A percentile compares a stretch with the other conserved stretches of the same genome.
Evolutionary conservation across 92 coral and sea anemone genomes (phyloP).

Genomic region (Umimayanthus kanabou): DNA sequence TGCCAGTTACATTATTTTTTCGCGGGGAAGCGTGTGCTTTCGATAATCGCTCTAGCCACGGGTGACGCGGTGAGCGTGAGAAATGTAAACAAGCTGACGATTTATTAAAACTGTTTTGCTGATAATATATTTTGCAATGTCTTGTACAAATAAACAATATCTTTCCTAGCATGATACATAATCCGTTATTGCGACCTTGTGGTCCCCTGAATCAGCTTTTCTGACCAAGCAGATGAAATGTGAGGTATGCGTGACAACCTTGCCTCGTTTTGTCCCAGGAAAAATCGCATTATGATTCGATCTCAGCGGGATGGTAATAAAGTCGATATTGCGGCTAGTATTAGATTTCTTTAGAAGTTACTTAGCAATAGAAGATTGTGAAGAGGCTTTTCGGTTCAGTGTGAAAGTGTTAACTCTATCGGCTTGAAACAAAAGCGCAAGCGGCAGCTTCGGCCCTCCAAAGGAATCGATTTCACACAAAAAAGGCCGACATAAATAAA

Average conservation of each 20-base stretch:
- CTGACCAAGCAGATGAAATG: neutral
- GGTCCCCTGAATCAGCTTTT: neutral
- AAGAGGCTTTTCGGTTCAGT: slow-evolving; percentile 9
- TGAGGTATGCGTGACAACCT: slow-evolving; percentile 18
- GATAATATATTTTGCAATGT: slow-evolving; percentile 3
- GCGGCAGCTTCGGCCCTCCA: neutral
- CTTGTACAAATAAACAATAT: slow-evolving; percentile 27
- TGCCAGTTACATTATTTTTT: neutral
- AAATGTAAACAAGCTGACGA: slow-evolving; percentile 37
- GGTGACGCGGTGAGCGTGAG: slow-evolving; percentile 23
- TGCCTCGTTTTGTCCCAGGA: neutral
- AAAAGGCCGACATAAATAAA: neutral
- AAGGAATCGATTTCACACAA: neutral
- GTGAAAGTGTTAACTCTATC: slow-evolving; percentile 12
- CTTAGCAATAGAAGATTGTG: slow-evolving; percentile 17
- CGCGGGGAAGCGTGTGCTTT: slow-evolving; percentile 7
- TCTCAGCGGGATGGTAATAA: slow-evolving; percentile 38
- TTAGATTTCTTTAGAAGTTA: slow-evolving; percentile 17
- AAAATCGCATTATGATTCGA: slow-evolving; percentile 10
- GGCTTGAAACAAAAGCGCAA: slow-evolving; percentile 5
- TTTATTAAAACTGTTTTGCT: slow-evolving; percentile 21
- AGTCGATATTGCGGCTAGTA: slow-evolving; percentile 23
- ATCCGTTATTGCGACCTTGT: neutral
- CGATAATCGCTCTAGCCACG: slow-evolving; percentile 4
- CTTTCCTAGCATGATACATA: neutral